Evolutionary conservation across 1,140 invertebrate species (phyloP).

Genomic region (Drosophila lini): DNA sequence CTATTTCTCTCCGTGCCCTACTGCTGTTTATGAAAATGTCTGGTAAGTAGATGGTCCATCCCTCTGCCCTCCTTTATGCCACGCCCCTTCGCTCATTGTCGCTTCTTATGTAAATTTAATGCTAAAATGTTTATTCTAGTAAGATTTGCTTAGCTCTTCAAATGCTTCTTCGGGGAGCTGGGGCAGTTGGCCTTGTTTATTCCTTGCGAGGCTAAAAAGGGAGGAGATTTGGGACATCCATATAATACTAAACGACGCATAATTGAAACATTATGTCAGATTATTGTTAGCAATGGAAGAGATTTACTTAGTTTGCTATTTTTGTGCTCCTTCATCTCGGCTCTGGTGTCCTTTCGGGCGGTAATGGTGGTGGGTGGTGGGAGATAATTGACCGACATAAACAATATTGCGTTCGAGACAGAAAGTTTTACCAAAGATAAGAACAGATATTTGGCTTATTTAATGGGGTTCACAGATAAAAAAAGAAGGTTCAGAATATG

Average conservation of each 20-base stretch:
- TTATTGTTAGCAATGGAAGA: constrained; percentile 77
- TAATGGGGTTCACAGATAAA: constrained; percentile 59
- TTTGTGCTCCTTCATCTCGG: constrained; percentile 37
- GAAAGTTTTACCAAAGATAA: constrained; percentile 69
- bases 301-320: constrained; percentile 77
- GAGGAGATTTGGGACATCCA: constrained; percentile 38
- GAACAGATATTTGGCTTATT: constrained; percentile 57
- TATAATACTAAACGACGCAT: constrained; percentile 80
- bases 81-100: constrained; percentile 54
- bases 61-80: neutral
- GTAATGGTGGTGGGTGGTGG: constrained; percentile 18
- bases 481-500: constrained; percentile 40
- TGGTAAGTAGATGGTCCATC: constrained; percentile 50
- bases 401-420: constrained; percentile 61
- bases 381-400: constrained; percentile 59
- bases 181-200: constrained; percentile 35
- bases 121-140: constrained; percentile 82
- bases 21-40: constrained; percentile 79
- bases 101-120: constrained; percentile 81
- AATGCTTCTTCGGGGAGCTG: constrained; percentile 52
- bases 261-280: constrained; percentile 83
- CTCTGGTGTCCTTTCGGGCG: constrained; percentile 14
- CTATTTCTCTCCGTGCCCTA: constrained; percentile 10
- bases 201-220: neutral
- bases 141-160: constrained; percentile 79